Conservation (phyloP, 1,140 invertebrate species). For the Dermatophagoides farinae region DNA sequence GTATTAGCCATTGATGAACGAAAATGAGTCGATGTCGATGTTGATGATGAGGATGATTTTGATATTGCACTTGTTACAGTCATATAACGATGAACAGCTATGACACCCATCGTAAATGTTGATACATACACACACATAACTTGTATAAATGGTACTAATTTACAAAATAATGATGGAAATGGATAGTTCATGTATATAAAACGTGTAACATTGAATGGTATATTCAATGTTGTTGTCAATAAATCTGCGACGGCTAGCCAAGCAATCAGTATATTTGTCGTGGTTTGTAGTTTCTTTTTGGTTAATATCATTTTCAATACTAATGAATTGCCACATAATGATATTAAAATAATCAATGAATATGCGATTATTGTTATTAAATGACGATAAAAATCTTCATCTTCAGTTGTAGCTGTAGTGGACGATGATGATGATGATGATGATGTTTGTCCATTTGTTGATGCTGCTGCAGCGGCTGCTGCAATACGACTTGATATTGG, state of each 20-base stretch:
- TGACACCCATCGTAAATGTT: slow-evolving; percentile 33
- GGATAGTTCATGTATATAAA: slow-evolving; percentile 27
- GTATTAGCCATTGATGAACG: neutral
- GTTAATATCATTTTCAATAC: slow-evolving; percentile 23
- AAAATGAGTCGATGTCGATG: neutral
- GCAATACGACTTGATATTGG: too few relatives aligned
- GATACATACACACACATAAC: slow-evolving; percentile 27
- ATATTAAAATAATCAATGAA: slow-evolving; percentile 24
- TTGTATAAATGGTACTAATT: slow-evolving; percentile 31
- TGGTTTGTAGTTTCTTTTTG: slow-evolving; percentile 29
- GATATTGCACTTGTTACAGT: slow-evolving; percentile 30
- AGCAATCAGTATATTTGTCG: slow-evolving; percentile 67
- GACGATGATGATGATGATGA: too few relatives aligned
- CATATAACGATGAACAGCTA: slow-evolving; percentile 32
- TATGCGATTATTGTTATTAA: slow-evolving; percentile 20
- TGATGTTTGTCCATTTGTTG: too few relatives aligned
- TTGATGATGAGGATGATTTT: slow-evolving; percentile 24
- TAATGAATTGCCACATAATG: slow-evolving; percentile 25
- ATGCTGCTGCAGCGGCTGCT: too few relatives aligned
- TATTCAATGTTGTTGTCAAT: slow-evolving; percentile 57
- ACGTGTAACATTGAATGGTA: slow-evolving; percentile 41
- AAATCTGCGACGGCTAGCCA: slow-evolving; percentile 66
- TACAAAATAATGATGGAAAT: slow-evolving; percentile 29
- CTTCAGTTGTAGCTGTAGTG: neutral
- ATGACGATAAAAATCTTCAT: neutral